Evolutionary conservation across 2,113 vertebrate genomes (phyloP), one percentile per base, ranked within the genome.

Genomic region (Alaudala cheleensis): DNA sequence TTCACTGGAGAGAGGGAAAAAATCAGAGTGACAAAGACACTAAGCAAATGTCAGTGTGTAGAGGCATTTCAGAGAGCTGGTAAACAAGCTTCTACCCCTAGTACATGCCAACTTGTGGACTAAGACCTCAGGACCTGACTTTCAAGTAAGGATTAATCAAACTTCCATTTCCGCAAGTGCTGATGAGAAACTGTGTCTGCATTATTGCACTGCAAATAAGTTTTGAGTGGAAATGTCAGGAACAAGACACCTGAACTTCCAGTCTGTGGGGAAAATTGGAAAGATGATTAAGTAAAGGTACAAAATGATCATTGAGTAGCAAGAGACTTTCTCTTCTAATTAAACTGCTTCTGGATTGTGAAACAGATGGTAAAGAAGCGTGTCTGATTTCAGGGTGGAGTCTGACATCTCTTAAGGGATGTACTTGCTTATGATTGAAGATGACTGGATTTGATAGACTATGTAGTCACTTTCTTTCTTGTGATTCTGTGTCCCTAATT

Each of bases 91-190:
- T 70, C 85, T 44, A 83, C 6, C 39, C 22, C 14, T 82, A 73
- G 39, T 77, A 82, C 58, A 21, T 70, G 58, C 47, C 71, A 81
- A 5, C 25, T 73, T 86, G 31, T 1, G 6, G 58, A 90, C 56
- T 80, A 91, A 70, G 60, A 93, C 74, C 60, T 94, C 64, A 34
- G 66, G 67, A 89, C 40, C 62, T 54, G 31, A 49, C 39, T 96
- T 95, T 80, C 58, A 88, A 88, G 66, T 44, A 78, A 76, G 22
- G 50, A 39, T 96, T 93, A 93, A 88, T 93, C 64, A 90, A 51
- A 57, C 56, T 61, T 93, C 53, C 39, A 31, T 39, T 93, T 88
- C 84, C 82, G 29, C 54, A 60, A 62, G 44, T 64, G 40, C 81
- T 73, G 51, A 53, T 81, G 57, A 93, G 80, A 86, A 97, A 60